These are phyloP conservation scores for Vulpes ferrilata DNA, from an alignment of 2,113 vertebrate species.

Conservation along the genomic window DNA sequence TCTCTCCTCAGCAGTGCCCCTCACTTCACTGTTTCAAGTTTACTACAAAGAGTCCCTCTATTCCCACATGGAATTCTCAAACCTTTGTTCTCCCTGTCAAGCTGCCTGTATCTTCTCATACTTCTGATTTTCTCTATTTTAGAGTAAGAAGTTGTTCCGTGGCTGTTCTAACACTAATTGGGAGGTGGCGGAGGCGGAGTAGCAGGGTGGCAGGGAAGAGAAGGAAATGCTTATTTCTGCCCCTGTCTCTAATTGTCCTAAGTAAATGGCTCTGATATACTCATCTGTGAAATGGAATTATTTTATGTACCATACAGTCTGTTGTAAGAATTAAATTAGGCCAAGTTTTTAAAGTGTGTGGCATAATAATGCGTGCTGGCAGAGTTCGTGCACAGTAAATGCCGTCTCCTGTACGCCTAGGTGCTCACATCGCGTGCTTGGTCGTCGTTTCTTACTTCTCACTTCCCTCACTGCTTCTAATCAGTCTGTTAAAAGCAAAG, in stretches of 20 bases:
- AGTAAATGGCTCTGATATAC: neutral
- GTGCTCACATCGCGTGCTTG: neutral
- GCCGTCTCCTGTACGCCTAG: neutral
- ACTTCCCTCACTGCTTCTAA: neutral
- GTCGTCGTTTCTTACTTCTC: neutral
- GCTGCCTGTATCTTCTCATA: neutral
- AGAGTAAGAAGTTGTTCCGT: neutral
- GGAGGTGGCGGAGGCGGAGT: neutral
- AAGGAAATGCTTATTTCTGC: neutral
- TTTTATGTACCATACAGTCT: neutral
- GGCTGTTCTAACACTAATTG: neutral
- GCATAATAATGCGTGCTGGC: neutral
- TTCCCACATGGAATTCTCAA: conserved; percentile 21
- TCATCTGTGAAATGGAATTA: neutral
- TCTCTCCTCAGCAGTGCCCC: neutral
- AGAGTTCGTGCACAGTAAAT: neutral
- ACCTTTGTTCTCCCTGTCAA: neutral
- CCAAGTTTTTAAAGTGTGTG: neutral
- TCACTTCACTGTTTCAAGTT: neutral
- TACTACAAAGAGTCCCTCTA: conserved; percentile 40
- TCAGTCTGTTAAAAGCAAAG: neutral
- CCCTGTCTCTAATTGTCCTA: neutral
- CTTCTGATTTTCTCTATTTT: conserved; percentile 13
- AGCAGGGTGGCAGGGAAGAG: neutral
- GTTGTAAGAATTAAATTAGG: neutral